Conservation (phyloP, 2,797 vertebrate species). For the Sebastes vulpes region DNA sequence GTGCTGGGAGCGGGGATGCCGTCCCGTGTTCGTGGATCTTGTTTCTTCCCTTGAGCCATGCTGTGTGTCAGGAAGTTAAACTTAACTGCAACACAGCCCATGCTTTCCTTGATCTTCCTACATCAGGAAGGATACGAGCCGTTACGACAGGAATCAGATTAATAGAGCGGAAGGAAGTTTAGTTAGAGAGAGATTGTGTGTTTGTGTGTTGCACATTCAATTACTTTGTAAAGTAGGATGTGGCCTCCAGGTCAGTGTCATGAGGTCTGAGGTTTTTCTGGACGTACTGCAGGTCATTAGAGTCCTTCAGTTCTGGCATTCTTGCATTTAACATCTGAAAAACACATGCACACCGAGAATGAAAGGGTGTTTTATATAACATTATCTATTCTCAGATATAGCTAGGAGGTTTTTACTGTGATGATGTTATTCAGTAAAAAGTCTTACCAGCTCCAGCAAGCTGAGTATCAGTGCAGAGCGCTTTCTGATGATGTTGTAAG, state of each 20-base stretch:
- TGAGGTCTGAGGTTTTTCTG: slow-evolving; percentile 89
- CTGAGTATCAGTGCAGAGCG: slow-evolving; percentile 89
- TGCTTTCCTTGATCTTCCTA: slow-evolving; percentile 93
- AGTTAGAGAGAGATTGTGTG: neutral
- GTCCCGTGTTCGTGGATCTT: neutral
- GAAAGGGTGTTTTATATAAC: neutral
- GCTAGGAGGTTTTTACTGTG: neutral
- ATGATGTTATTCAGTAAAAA: neutral
- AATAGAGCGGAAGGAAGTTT: neutral
- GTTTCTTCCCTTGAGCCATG: slow-evolving; percentile 82
- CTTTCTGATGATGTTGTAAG: slow-evolving; percentile 90
- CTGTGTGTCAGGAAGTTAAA: slow-evolving; percentile 91
- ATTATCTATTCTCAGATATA: neutral
- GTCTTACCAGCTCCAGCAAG: slow-evolving; percentile 91
- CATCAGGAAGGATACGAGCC: neutral
- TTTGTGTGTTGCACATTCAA: neutral
- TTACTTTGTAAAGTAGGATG: slow-evolving; percentile 93
- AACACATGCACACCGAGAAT: neutral
- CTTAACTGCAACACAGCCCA: slow-evolving; percentile 89
- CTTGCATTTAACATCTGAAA: slow-evolving; percentile 90
- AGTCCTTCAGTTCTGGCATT: slow-evolving; percentile 89
- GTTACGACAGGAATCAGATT: neutral
- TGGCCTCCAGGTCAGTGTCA: slow-evolving; percentile 90
- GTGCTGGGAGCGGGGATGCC: slow-evolving; percentile 47
- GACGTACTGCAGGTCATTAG: slow-evolving; percentile 89